phyloP scores from a whole-genome alignment of 2,113 vertebrate species.

The Callopanchax toddi region DNA sequence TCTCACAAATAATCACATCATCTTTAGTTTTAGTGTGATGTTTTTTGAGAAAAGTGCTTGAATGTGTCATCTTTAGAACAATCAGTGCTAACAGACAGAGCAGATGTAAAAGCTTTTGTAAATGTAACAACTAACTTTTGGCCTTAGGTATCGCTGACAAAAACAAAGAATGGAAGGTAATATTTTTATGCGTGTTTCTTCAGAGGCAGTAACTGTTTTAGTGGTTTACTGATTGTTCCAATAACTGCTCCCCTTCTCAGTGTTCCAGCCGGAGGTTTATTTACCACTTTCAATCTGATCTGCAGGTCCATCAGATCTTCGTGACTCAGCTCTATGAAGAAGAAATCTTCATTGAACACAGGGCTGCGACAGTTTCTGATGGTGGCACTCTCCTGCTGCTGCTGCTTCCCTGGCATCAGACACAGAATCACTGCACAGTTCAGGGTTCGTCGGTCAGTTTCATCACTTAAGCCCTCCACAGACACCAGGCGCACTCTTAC shows the following conservation, averaged over 20 bases:
- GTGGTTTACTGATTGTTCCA: conserved; percentile 66
- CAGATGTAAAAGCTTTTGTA: too few species aligned
- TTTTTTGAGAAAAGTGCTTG: too few species aligned
- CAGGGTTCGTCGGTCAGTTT: conserved; percentile 36
- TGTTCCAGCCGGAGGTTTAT: conserved; percentile 60
- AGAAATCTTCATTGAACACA: conserved; percentile 82
- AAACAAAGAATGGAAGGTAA: not conserved
- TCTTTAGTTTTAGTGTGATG: not conserved
- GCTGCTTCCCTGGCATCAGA: conserved; percentile 76
- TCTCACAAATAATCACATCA: not conserved
- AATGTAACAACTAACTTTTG: too few species aligned
- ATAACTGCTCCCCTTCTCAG: conserved; percentile 66
- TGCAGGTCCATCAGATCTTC: conserved; percentile 59
- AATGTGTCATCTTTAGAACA: too few species aligned
- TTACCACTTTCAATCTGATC: conserved; percentile 74
- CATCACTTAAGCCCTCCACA: conserved; percentile 66
- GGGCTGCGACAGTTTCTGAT: conserved; percentile 72
- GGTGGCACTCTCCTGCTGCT: conserved; percentile 75
- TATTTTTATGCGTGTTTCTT: conserved; percentile 12
- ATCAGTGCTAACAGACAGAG: not conserved
- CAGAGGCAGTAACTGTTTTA: conserved; percentile 65
- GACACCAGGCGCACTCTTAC: conserved; percentile 73
- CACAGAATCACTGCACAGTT: conserved; percentile 74
- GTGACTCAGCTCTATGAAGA: conserved; percentile 72
- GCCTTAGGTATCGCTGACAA: too few species aligned